Evolutionary conservation across 2,888 invertebrate species (phyloP), one percentile per base, ranked within the genome.

Genomic region (Cataglyphis albicans): DNA sequence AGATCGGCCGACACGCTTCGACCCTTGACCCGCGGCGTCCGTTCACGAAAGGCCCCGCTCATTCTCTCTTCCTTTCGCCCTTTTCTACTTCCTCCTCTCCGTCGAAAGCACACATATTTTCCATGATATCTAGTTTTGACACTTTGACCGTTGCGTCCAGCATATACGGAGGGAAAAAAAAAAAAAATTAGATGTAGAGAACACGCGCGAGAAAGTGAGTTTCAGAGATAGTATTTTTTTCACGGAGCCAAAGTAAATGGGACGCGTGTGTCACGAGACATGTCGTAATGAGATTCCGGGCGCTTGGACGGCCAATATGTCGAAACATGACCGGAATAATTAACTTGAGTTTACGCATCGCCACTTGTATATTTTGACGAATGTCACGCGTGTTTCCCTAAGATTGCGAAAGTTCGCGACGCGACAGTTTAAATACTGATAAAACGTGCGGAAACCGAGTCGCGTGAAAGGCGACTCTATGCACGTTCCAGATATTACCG

Each of bases 351-450:
- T 74, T 68, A 76, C 55, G 38, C 57, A 41, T 67, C 38, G 76
- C 57, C 55, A 21, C 25, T 55, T 25, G 76, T 65, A 18, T 74
- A 76, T 76, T 76, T 76, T 76, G 76, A 76, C 68, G 57, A 76
- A 76, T 41, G 76, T 80, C 75, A 75, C 80, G 80, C 35, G 75
- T 75, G 52, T 48, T 25, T 59, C 38, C 76, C 25, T 25, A 74
- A 15, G 35, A 59, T 68, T 80, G 35, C 75, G 76, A 80, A 80
- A 80, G 48, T n/a, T 38, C 75, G 44, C 61, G 25, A 25, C n/a
- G 68, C 55, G n/a, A 68, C 68, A 67, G 21, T 38, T 65, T n/a
- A 38, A 67, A 67, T 44, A 15, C 68, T 68, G 70, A 55, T 41
- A 76, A 76, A 64, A 76, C 38, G n/a, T 29, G 29, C 29, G 10